Percentiles rank a stretch among this genome's conserved stretches.
These are phyloP conservation scores for Scophthalmus maximus DNA, from an alignment of 2,113 vertebrate species.

Conservation along the genomic window DNA sequence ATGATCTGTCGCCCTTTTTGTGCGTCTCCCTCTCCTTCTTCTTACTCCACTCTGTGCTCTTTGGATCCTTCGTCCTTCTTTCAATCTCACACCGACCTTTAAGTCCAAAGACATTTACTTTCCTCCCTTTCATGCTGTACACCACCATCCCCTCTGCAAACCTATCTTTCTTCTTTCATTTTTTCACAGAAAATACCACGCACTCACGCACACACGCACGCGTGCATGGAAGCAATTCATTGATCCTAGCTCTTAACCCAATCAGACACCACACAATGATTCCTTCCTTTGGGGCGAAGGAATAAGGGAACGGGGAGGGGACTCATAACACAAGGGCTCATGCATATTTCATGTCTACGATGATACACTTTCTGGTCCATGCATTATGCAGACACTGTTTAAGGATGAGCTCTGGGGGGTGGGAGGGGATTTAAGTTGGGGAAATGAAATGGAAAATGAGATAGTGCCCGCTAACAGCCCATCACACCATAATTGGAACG, in stretches of 20 bases:
- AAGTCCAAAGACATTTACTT: constrained; percentile 27
- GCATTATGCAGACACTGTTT: constrained; percentile 79
- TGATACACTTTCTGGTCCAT: constrained; percentile 77
- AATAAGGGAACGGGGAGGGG: constrained; percentile 18
- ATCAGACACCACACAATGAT: constrained; percentile 70
- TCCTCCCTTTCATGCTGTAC: constrained; percentile 31
- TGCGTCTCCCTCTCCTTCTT: constrained; percentile 4
- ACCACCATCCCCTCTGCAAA: constrained; percentile 18
- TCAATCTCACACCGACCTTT: constrained; percentile 42
- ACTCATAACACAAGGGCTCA: constrained; percentile 55
- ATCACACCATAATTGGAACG: constrained; percentile 40
- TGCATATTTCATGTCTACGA: constrained; percentile 78
- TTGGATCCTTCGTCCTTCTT: constrained; percentile 3
- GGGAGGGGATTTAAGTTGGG: constrained; percentile 42
- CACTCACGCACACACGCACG: constrained; percentile 17
- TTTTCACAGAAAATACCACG: constrained; percentile 45
- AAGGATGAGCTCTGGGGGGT: constrained; percentile 53
- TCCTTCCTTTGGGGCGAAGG: constrained; percentile 51
- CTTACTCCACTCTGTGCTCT: not conserved
- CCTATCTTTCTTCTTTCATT: constrained; percentile 32
- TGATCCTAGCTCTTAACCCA: constrained; percentile 62
- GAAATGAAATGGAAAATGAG: constrained; percentile 74
- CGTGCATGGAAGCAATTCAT: constrained; percentile 40
- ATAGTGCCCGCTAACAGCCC: constrained; percentile 31
- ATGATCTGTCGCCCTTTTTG: constrained; percentile 59